Conservation (phyloP, 1,140 invertebrate species). For the Drosophila punjabiensis region DNA sequence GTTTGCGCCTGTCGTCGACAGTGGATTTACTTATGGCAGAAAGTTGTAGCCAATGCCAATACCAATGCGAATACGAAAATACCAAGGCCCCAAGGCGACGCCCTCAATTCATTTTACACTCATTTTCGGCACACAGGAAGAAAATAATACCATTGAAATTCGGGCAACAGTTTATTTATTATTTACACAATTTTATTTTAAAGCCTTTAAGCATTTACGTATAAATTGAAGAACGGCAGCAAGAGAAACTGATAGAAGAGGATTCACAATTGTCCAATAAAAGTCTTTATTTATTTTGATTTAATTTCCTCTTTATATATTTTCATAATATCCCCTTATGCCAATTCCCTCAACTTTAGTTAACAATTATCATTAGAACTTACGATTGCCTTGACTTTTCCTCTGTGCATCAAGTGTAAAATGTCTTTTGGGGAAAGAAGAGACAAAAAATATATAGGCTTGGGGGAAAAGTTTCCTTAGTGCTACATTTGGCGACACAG, state of each 20-base stretch:
- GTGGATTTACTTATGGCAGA: conserved; percentile 61
- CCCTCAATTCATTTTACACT: conserved; percentile 54
- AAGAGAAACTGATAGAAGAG: too few species aligned
- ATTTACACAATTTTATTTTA: neutral
- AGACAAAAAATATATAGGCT: conserved; percentile 49
- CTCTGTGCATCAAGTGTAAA: conserved; percentile 12
- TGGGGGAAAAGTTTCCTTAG: conserved; percentile 60
- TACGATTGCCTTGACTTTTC: neutral
- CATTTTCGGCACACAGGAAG: conserved; percentile 20
- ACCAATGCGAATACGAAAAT: conserved; percentile 23
- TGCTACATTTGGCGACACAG: conserved; percentile 74
- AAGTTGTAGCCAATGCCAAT: conserved; percentile 61
- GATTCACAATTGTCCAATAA: too few species aligned
- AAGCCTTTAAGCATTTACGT: too few species aligned
- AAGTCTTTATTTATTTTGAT: too few species aligned
- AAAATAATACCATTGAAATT: conserved; percentile 3
- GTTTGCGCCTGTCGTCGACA: conserved; percentile 54
- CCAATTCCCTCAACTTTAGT: neutral
- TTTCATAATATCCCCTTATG: neutral
- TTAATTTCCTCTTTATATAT: too few species aligned
- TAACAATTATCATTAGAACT: neutral
- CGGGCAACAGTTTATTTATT: neutral
- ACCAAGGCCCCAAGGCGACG: conserved; percentile 33
- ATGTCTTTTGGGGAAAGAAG: conserved; percentile 8
- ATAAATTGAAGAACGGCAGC: too few species aligned